A percentile compares a stretch with the other conserved stretches of the same genome.
Evolutionary conservation across 2,797 vertebrate species (phyloP).

Genomic region (Ctenosaura bakeri): DNA sequence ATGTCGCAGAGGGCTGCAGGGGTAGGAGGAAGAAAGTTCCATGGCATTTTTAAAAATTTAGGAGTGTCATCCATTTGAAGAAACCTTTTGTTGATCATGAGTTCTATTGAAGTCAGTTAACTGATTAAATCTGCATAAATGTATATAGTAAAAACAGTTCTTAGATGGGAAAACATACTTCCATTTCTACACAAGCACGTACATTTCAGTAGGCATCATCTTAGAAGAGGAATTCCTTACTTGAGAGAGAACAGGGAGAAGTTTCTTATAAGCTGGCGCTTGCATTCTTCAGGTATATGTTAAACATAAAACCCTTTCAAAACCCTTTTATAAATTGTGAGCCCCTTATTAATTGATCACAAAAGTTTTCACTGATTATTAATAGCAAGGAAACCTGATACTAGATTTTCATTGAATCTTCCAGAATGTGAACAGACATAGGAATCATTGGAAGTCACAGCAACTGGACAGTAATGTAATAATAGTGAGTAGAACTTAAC

Average conservation of each 20-base stretch:
- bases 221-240: not conserved
- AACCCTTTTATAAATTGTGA: not conserved
- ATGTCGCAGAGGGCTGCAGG: too few species aligned
- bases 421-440: conserved; percentile 91
- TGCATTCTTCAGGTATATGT: not conserved
- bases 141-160: not conserved
- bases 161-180: not conserved
- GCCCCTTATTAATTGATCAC: not conserved
- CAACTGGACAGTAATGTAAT: conserved; percentile 92
- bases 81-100: not conserved
- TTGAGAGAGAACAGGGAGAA: not conserved
- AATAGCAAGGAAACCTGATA: not conserved
- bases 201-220: not conserved
- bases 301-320: not conserved
- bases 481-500: conserved; percentile 85
- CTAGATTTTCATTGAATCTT: conserved; percentile 61
- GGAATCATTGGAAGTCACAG: conserved; percentile 90
- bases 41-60: not conserved
- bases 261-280: not conserved
- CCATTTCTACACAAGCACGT: not conserved
- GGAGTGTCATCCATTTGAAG: not conserved
- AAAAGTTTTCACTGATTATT: not conserved
- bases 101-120: not conserved
- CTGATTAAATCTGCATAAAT: conserved; percentile 8
- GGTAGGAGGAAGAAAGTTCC: too few species aligned